Evolutionary conservation across 2,888 invertebrate species (phyloP).

Genomic region (Macropis europaea): DNA sequence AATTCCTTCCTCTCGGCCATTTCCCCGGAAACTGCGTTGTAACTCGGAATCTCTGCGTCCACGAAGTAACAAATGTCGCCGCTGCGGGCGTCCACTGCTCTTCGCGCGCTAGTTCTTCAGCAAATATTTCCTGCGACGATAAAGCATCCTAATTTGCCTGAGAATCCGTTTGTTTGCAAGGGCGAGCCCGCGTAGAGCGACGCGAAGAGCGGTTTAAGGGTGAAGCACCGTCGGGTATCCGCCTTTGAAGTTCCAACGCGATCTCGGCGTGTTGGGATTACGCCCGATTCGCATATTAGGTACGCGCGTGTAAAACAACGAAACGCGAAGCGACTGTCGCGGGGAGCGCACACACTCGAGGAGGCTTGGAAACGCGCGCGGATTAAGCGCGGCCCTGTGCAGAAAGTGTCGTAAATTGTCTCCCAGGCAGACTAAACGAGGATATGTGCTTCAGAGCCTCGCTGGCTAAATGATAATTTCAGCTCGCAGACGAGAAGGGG

Average conservation of each 20-base stretch:
- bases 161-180: slow-evolving; percentile 33
- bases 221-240: background rate
- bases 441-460: slow-evolving; percentile 43
- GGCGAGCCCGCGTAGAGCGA: background rate
- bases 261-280: slow-evolving; percentile 40
- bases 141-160: slow-evolving; percentile 24
- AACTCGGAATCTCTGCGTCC: background rate
- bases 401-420: slow-evolving; percentile 71
- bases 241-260: slow-evolving; percentile 33
- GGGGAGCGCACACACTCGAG: slow-evolving; percentile 43
- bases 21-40: background rate
- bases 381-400: slow-evolving; percentile 63
- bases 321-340: slow-evolving; percentile 42
- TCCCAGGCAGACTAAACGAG: slow-evolving; percentile 60
- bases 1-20: too few species aligned
- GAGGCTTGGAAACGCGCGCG: slow-evolving; percentile 48
- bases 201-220: background rate
- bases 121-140: slow-evolving; percentile 16
- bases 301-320: slow-evolving; percentile 11
- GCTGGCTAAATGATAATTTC: slow-evolving; percentile 62
- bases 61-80: too few species aligned
- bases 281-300: slow-evolving; percentile 26
- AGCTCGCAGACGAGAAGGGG: slow-evolving; percentile 15
- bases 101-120: background rate
- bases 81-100: background rate